Conservation (phyloP, 2,113 vertebrate species). For the Gallinago paraguaiae region DNA sequence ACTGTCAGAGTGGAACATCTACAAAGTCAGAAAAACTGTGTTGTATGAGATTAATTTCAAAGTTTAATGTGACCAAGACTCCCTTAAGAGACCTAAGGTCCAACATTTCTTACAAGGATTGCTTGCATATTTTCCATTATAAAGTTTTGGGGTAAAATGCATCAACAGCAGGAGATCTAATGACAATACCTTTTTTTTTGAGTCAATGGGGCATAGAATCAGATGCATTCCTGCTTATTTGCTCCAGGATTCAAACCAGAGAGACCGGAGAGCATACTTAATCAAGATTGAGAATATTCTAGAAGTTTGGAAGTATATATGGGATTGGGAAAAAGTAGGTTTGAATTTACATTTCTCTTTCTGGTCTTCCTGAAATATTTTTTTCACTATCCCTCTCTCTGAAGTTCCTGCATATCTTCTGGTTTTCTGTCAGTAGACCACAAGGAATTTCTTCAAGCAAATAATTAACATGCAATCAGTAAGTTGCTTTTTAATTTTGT, state of each 20-base stretch:
- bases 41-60: neutral
- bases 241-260: neutral
- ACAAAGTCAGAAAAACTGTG: neutral
- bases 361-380: neutral
- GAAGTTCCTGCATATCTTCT: neutral
- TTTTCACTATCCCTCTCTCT: neutral
- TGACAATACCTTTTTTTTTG: neutral
- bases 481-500: neutral
- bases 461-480: neutral
- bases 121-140: neutral
- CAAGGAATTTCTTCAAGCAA: neutral
- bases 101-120: neutral
- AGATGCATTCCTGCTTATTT: neutral
- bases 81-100: neutral
- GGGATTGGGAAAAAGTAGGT: neutral
- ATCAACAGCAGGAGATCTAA: neutral
- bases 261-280: neutral
- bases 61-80: neutral
- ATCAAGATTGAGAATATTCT: neutral
- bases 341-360: neutral
- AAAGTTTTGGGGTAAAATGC: neutral
- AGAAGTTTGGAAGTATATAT: neutral
- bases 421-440: neutral
- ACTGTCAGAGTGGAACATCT: neutral
- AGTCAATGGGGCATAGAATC: neutral